phyloP scores from a whole-genome alignment of 2,113 vertebrate species.

The Xyliphius kryptos region DNA sequence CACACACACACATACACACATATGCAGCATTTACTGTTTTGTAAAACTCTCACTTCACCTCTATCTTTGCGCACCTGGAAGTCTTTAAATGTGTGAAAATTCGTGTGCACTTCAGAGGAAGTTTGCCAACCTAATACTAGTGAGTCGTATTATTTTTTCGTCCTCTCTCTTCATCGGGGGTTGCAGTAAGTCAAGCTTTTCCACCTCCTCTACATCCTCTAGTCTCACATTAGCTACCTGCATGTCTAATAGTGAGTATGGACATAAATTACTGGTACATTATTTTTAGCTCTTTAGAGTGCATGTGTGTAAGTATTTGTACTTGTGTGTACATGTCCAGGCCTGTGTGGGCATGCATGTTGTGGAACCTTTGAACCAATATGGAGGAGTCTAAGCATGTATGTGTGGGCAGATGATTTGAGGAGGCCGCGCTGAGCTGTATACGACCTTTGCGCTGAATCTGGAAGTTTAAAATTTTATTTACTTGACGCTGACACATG shows the following conservation, averaged over 20 bases:
- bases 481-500: conserved; percentile 28
- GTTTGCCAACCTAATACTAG: no score
- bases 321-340: background rate
- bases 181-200: no score
- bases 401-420: background rate
- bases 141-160: no score
- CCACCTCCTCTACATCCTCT: no score
- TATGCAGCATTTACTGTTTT: background rate
- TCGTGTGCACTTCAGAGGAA: no score
- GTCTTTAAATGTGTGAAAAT: conserved; percentile 33
- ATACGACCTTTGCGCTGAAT: conserved; percentile 46
- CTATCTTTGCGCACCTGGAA: conserved; percentile 18
- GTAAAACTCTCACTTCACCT: conserved; percentile 12
- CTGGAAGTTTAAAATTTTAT: conserved; percentile 30
- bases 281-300: no score
- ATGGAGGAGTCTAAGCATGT: conserved; percentile 24
- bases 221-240: no score
- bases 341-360: conserved; percentile 13
- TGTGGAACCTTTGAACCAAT: conserved; percentile 10
- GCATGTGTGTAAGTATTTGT: background rate
- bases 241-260: no score
- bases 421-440: conserved; percentile 40
- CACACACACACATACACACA: background rate
- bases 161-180: no score
- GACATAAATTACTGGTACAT: background rate